Base-by-base conservation (phyloP, 2,797 vertebrate species). In the Amniataba percoides region DNA sequence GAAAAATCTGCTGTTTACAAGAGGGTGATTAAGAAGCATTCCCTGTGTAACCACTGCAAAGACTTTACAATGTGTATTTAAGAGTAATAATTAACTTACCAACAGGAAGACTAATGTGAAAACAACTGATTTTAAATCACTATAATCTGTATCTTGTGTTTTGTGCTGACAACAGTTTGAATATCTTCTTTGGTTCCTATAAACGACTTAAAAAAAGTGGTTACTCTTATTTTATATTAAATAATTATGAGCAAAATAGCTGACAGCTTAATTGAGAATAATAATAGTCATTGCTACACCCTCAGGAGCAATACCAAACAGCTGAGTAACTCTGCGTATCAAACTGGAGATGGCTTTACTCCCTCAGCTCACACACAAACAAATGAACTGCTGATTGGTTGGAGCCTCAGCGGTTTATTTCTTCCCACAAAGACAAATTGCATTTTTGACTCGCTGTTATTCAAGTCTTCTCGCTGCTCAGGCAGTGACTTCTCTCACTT, bases 401-500 rank as follows among this genome's bases (percentile, higher is more conserved):
- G 13, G 21, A 56, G 27, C 42, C n/a, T 36, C 25, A 27, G 55
- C 34, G 63, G 55, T 77, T 69, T 45, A 48, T n/a, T 25, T 70
- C 19, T 19, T 55, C 40, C 59, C 10, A 55, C 59, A 42, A n/a
- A 10, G 21, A 64, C 19, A 69, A 61, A 77, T 43, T 12, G 10
- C 39, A 56, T 19, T 40, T 65, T 39, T 27, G 40, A 5, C 12
- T 67, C 5, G 34, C 31, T 53, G 69, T 74, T 66, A 48, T 34
- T 81, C 15, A 69, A 72, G 57, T 65, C 45, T 48, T 34, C 52
- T 71, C 58, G 16, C 27, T 13, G 57, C 36, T 70, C 34, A 13
- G 45, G 40, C 62, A 43, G 7, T 19, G 3, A 12, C 48, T 62
- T 71, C 65, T 57, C 31, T 48, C 57, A 14, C 5, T 48, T 51